Percentiles rank a stretch among this genome's conserved stretches.
Conservation (phyloP, 2,113 vertebrate genomes). For the Phoxinus phoxinus region DNA sequence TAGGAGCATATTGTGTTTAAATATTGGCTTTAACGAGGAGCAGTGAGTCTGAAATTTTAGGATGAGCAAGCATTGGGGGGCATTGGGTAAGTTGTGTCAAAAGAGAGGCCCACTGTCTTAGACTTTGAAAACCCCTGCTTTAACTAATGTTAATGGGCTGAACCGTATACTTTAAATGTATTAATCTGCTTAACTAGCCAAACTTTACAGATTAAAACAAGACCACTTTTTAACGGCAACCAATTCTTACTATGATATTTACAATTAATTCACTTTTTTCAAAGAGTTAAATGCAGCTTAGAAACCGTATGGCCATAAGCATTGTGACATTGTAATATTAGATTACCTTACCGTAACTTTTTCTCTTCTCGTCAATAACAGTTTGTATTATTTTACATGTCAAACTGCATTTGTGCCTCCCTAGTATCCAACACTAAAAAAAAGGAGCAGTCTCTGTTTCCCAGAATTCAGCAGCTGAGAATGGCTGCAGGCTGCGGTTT, state of each 20-base stretch:
- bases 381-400: background rate
- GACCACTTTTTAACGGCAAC: background rate
- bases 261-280: background rate
- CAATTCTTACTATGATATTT: background rate
- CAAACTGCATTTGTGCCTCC: background rate
- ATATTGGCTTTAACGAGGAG: too few species aligned
- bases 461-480: conserved; percentile 18
- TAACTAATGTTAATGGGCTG: too few species aligned
- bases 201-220: background rate
- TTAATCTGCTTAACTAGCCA: too few species aligned
- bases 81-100: too few species aligned
- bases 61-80: too few species aligned
- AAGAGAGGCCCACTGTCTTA: too few species aligned
- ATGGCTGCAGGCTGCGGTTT: background rate
- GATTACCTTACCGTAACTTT: background rate
- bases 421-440: background rate
- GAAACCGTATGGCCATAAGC: background rate
- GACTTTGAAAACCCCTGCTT: too few species aligned
- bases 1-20: too few species aligned
- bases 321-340: background rate
- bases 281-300: background rate
- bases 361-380: background rate
- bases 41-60: too few species aligned
- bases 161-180: too few species aligned
- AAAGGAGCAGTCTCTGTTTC: background rate